phyloP scores from a whole-genome alignment of 92 coral and sea anemone genomes.

The Porites divaricata region DNA sequence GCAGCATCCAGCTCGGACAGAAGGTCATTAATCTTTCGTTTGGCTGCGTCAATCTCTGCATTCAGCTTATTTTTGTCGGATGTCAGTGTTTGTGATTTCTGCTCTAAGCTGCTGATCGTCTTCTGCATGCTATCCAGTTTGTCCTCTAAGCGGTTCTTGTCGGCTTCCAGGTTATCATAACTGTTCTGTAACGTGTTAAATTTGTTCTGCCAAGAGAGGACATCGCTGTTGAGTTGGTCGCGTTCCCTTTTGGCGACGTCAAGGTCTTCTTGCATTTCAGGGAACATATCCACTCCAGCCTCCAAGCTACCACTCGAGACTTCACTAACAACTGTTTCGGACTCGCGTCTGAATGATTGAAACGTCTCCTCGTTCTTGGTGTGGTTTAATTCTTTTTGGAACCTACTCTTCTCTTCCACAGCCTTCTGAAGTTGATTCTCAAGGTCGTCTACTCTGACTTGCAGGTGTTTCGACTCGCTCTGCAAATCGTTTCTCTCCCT shows the following conservation, averaged over 20 bases:
- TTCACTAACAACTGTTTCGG: conserved; percentile 61
- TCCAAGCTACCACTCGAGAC: conserved; percentile 77
- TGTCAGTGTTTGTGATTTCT: conserved; percentile 78
- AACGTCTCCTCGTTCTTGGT: conserved; percentile 39
- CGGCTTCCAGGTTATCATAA: conserved; percentile 70
- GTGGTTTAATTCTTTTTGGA: conserved; percentile 73
- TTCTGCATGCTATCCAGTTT: conserved; percentile 90
- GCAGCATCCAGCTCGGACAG: conserved; percentile 90
- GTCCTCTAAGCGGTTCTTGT: conserved; percentile 83
- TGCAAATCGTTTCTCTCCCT: conserved; percentile 82
- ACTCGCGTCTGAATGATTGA: conserved; percentile 56
- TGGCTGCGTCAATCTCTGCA: conserved; percentile 86
- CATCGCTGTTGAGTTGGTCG: conserved; percentile 76
- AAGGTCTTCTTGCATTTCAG: conserved; percentile 66
- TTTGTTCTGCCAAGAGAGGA: conserved; percentile 82
- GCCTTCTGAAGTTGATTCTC: conserved; percentile 67
- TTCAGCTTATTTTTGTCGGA: conserved; percentile 86
- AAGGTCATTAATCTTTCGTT: conserved; percentile 83
- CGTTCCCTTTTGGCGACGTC: conserved; percentile 82
- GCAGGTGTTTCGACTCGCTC: conserved; percentile 64
- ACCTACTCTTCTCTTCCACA: conserved; percentile 74
- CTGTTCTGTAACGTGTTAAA: conserved; percentile 74
- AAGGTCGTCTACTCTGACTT: conserved; percentile 74
- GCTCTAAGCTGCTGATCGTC: conserved; percentile 84
- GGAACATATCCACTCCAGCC: conserved; percentile 77